phyloP scores from a whole-genome alignment of 2,113 vertebrate species.

The Eretmochelys imbricata region DNA sequence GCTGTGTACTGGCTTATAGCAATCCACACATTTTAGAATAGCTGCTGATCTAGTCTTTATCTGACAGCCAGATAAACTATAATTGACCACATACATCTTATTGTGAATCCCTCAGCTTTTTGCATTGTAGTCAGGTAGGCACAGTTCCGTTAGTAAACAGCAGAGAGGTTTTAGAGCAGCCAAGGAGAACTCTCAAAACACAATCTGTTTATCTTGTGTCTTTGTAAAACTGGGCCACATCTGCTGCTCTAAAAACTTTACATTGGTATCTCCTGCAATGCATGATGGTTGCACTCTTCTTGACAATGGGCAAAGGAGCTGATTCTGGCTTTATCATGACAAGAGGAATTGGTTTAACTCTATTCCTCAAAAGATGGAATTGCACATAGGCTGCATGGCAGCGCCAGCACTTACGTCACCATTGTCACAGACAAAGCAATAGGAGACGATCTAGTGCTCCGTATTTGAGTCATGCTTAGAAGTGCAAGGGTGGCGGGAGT shows the following conservation, averaged over 20 bases:
- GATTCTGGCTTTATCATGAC: not conserved
- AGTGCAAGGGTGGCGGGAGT: no score
- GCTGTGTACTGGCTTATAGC: not conserved
- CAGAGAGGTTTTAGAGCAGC: slow-evolving; percentile 61
- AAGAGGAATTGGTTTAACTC: slow-evolving; percentile 7
- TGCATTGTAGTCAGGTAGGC: not conserved
- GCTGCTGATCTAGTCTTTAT: slow-evolving; percentile 60
- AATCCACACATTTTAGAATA: not conserved
- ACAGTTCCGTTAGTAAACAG: slow-evolving; percentile 61
- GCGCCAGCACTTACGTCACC: not conserved
- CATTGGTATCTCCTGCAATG: slow-evolving; percentile 39
- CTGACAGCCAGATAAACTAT: slow-evolving; percentile 64
- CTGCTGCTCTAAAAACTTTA: slow-evolving; percentile 71
- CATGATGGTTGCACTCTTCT: not conserved
- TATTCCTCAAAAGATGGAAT: not conserved
- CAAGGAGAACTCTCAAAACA: slow-evolving; percentile 66
- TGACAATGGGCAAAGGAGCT: not conserved
- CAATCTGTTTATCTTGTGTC: slow-evolving; percentile 62
- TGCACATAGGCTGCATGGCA: not conserved
- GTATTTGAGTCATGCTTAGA: not conserved
- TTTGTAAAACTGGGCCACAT: slow-evolving; percentile 64
- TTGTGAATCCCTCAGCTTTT: slow-evolving; percentile 38
- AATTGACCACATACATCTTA: slow-evolving; percentile 58
- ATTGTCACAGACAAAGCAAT: not conserved
- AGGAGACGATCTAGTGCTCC: not conserved